Base-by-base conservation (phyloP, 2,888 invertebrate species). In the Drosophila recens region DNA sequence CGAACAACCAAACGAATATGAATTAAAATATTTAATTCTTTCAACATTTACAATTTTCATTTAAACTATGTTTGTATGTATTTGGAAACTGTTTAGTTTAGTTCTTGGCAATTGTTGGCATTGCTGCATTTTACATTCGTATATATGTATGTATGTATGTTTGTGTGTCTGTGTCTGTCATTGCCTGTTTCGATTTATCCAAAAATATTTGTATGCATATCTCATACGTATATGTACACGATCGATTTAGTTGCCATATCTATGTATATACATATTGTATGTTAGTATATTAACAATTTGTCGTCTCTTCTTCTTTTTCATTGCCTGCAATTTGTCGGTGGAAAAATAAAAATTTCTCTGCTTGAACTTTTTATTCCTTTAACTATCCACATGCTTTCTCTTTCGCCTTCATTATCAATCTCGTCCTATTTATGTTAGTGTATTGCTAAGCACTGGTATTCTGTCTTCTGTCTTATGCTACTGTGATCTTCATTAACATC, bases 241-340 rank as follows among this genome's bases (percentile, higher is more conserved):
- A 65, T 59, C 64, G 67, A 54, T 72, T 54, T 69, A 72, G 70
- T 82, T 73, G 61, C 70, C 75, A 67, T 67, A 54, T 43, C 48
- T 79, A 65, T 71, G 63, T 68, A 34, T 42, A 5, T 33, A 38
- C 43, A n/a, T 59, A 58, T 76, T 27, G 43, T 59, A 40, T 67
- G 27, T 69, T 65, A 34, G 45, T 70, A 43, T 75, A 45, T 59
- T 64, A 59, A 59, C 59, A 59, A 61, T 56, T 56, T 48, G 43
- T 40, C 33, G 42, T 56, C 34, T 62, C 57, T 64, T 62, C 42
- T 15, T 65, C 42, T 15, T 58, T 65, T 72, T 62, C 66, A 68
- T 67, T 77, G 66, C 69, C 51, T 87, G 80, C 63, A 64, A 80
- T 83, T 75, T 68, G 42, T 76, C 73, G 87, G 73, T 84, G 82